These are phyloP conservation scores for Pluvialis apricaria DNA, from an alignment of 2,113 vertebrate genomes.

Conservation along the genomic window DNA sequence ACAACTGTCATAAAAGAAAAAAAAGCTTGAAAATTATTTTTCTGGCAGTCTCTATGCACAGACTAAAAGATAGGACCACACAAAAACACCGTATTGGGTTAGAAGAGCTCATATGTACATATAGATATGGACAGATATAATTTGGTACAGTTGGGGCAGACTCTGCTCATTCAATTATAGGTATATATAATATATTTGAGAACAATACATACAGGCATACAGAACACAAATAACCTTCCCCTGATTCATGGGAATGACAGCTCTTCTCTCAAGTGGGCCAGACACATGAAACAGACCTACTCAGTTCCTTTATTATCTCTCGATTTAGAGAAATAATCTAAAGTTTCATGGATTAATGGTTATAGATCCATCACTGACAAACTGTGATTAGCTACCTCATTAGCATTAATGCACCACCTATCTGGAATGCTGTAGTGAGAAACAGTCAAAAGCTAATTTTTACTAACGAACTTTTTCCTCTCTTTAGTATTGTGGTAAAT, in stretches of 20 bases:
- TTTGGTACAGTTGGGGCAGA: neutral
- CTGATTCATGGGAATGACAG: neutral
- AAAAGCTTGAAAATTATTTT: neutral
- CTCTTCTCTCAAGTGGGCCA: neutral
- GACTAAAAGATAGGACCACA: neutral
- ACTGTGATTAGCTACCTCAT: neutral
- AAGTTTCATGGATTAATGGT: neutral
- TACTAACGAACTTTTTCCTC: neutral
- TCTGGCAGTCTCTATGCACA: neutral
- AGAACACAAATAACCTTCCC: neutral
- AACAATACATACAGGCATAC: neutral
- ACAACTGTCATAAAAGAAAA: neutral
- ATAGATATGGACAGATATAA: neutral
- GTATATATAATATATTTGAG: neutral
- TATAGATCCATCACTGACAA: slow-evolving; percentile 16
- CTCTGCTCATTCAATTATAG: neutral
- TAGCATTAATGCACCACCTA: neutral
- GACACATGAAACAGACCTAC: neutral
- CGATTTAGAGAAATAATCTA: neutral
- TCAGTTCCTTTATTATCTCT: neutral
- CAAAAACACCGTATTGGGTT: rapidly evolving
- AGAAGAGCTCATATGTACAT: neutral
- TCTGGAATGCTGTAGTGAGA: neutral
- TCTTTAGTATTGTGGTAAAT: neutral
- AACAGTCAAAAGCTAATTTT: neutral